Evolutionary conservation across 2,113 vertebrate species (phyloP), one percentile per base, ranked within the genome.

Genomic region (Corythaeola cristata): DNA sequence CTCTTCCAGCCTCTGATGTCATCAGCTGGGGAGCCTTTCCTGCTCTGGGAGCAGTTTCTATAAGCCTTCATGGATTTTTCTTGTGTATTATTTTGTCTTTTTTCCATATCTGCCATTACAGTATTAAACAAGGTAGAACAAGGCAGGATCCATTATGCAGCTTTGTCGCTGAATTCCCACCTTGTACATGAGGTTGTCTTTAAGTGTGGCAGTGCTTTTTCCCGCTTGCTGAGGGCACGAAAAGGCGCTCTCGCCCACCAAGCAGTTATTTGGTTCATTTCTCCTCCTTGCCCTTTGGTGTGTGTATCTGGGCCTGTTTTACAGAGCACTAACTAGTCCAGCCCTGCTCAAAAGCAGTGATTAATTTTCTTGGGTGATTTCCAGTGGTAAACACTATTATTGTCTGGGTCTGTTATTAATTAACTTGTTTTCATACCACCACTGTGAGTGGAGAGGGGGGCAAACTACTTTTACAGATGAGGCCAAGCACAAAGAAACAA

Each of bases 171-270:
- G 2, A 80, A 10, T 58, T 76, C 76, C 39, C n/a, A 15, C 75
- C 64, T 47, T 20, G 11, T 37, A 1, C 0, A 0, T 58, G 44
- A 32, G 1, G 5, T 55, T 8, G n/a, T n/a, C n/a, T n/a, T n/a
- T n/a, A n/a, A n/a, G n/a, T n/a, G n/a, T n/a, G n/a, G n/a, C 49
- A 12, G n/a, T 18, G 67, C 45, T 30, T 60, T 44, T 22, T 3
- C 45, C 15, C 4, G 1, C 9, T 30, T 24, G 4, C 8, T 18
- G 21, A 4, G 16, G 41, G n/a, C 8, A 5, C 5, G 12, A 5
- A 35, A 18, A 41, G 17, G 6, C 33, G 6, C 33, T 37, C 23
- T 39, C 5, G 12, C 28, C 37, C 20, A 4, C 1, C 3, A 28
- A 59, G 13, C 58, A 8, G 35, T 14, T 15, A 3, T n/a, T 62